These are phyloP conservation scores for Synergus japonicus DNA, from an alignment of 2,888 invertebrate genomes.

Conservation along the genomic window DNA sequence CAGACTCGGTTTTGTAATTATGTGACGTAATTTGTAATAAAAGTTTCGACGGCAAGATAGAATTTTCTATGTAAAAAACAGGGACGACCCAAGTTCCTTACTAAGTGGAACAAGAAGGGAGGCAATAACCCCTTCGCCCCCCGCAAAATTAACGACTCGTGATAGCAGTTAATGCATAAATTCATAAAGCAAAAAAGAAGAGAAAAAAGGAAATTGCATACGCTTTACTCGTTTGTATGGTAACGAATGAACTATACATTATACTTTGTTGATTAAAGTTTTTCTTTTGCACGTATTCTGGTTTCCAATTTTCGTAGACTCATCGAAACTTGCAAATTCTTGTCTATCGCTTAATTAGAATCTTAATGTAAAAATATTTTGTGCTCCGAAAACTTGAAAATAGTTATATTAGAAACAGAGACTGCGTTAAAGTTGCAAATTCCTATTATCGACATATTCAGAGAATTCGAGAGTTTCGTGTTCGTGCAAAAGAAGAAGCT, in stretches of 20 bases:
- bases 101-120: slow-evolving; percentile 35
- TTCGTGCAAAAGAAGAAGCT: too few species aligned
- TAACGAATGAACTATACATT: slow-evolving; percentile 26
- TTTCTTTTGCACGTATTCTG: background rate
- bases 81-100: slow-evolving; percentile 32
- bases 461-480: too few species aligned
- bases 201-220: slow-evolving; percentile 32
- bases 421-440: too few species aligned
- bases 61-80: slow-evolving; percentile 35
- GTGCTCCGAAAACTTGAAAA: too few species aligned
- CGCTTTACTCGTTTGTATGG: slow-evolving; percentile 30
- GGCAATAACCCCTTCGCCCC: slow-evolving; percentile 15
- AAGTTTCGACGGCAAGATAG: slow-evolving; percentile 34
- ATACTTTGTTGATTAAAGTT: slow-evolving; percentile 25
- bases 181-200: slow-evolving; percentile 34
- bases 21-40: slow-evolving; percentile 36
- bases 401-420: too few species aligned
- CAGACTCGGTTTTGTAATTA: slow-evolving; percentile 5
- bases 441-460: too few species aligned
- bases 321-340: background rate
- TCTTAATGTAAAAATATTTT: background rate
- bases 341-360: background rate
- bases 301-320: background rate
- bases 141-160: slow-evolving; percentile 32
- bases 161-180: slow-evolving; percentile 42